Percentiles rank a stretch among this genome's conserved stretches.
Evolutionary conservation across 2,888 invertebrate genomes (phyloP).

Genomic region (Sphaerophoria taeniata): DNA sequence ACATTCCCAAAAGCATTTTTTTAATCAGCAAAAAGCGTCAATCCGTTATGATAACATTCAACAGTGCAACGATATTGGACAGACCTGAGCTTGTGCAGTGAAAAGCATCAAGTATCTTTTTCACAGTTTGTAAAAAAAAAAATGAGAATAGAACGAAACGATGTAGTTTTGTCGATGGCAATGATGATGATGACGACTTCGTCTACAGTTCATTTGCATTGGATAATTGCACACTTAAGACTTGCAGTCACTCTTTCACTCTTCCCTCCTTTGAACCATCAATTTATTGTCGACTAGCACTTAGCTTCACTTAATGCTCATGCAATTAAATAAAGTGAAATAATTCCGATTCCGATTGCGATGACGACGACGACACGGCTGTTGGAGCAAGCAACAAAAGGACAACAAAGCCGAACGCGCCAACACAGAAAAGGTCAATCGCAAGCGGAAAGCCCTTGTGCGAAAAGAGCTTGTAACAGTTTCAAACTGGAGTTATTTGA

Average conservation of each 20-base stretch:
- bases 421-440: slow-evolving; percentile 26
- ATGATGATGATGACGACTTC: slow-evolving; percentile 2
- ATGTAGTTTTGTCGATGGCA: background rate
- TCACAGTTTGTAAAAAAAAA: slow-evolving; percentile 2
- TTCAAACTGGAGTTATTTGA: slow-evolving; percentile 20
- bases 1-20: slow-evolving; percentile 1
- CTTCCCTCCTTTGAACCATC: background rate
- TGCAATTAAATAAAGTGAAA: slow-evolving; percentile 52
- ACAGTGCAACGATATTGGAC: background rate
- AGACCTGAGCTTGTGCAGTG: background rate
- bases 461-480: slow-evolving; percentile 2
- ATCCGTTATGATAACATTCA: slow-evolving; percentile 2
- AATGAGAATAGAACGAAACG: slow-evolving; percentile 20
- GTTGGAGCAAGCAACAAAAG: slow-evolving; percentile 10
- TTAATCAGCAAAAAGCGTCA: slow-evolving; percentile 15
- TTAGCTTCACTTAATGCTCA: slow-evolving; percentile 31
- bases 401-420: slow-evolving; percentile 10
- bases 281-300: slow-evolving; percentile 34
- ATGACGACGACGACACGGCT: background rate
- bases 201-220: slow-evolving; percentile 49
- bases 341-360: slow-evolving; percentile 11
- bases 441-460: slow-evolving; percentile 7
- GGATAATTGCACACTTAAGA: slow-evolving; percentile 45
- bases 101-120: slow-evolving; percentile 1
- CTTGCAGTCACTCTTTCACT: background rate